Conservation (phyloP, 2,113 vertebrate species). For the Ptilonorhynchus violaceus region DNA sequence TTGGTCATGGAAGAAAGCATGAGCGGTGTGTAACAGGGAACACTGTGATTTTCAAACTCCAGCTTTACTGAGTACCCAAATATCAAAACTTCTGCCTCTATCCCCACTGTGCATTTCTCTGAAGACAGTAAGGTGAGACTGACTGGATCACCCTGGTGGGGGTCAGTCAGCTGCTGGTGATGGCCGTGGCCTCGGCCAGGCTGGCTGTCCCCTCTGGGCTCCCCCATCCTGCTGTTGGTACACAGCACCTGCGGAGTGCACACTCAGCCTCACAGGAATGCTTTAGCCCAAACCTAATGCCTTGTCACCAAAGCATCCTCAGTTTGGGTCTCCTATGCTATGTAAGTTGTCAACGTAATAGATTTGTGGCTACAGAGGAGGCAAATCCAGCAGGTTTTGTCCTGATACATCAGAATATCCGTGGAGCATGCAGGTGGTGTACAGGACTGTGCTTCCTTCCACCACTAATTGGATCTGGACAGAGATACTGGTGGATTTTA, state of each 20-base stretch:
- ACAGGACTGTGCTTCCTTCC: not conserved
- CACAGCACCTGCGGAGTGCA: not conserved
- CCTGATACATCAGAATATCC: not conserved
- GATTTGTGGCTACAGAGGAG: not conserved
- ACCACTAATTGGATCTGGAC: not conserved
- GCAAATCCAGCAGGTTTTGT: not conserved
- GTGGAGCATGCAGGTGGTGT: fast-evolving
- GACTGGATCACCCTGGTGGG: not conserved
- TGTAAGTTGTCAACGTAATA: not conserved
- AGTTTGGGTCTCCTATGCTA: fast-evolving
- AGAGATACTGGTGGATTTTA: not conserved
- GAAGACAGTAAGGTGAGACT: not conserved
- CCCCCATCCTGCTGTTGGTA: not conserved
- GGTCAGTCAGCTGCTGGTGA: not conserved
- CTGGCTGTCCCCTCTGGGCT: not conserved
- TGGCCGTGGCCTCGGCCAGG: not conserved
- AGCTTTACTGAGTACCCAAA: not conserved
- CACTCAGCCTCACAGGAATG: fast-evolving
- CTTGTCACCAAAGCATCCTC: not conserved
- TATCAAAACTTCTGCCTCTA: not conserved
- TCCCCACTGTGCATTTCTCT: fast-evolving
- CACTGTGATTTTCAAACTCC: not conserved
- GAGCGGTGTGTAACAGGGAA: not conserved
- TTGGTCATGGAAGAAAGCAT: not conserved
- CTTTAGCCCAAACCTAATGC: not conserved